Evolutionary conservation across 2,113 vertebrate species (phyloP), one percentile per base, ranked within the genome.

Genomic region (Apteryx owenii): DNA sequence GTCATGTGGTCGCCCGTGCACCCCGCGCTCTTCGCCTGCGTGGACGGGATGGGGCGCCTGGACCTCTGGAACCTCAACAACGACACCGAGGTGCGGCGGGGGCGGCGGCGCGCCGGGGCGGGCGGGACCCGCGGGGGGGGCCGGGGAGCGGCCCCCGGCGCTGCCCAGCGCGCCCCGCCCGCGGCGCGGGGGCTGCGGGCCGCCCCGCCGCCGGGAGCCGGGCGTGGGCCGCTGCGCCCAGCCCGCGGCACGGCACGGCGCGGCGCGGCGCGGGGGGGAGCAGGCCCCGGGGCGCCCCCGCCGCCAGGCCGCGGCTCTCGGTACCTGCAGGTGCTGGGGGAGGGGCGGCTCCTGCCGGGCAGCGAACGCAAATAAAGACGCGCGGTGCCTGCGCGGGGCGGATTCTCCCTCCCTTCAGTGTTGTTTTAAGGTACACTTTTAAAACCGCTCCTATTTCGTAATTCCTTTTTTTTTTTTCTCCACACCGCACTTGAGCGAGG

Each of bases 11-110:
- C 99, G 51, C 99, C 99, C 6, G 98, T 98, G 97, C 99, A 99
- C 96, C 99, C 99, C 50, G 99, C 99, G 42, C 97, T 99, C 94
- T 99, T 99, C 50, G 99, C 99, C 95, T 99, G 99, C 86, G 99
- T 99, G 98, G 99, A 99, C 69, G 99, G 99, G 95, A 99, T 99
- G 99, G 99, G 99, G 91, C 99, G 99, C 96, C 96, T 99, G 97
- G 99, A 99, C 98, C 99, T 99, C 96, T 99, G 99, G 99, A 99
- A 99, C 98, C 99, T 99, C 97, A 99, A 99, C 98, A 99, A 98
- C 92, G 99, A 99, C 98, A 99, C 99, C 3, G 99, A 99, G 99
- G 99, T 99, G 98, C 98, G 98, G 97, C 38, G 86, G 87, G 60
- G 28, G 72, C 17, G 68, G 29, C 29, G 28, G 81, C 70, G 51